A percentile compares a stretch with the other conserved stretches of the same genome.
Evolutionary conservation across 2,113 vertebrate genomes (phyloP).

Genomic region (Tinamus guttatus): DNA sequence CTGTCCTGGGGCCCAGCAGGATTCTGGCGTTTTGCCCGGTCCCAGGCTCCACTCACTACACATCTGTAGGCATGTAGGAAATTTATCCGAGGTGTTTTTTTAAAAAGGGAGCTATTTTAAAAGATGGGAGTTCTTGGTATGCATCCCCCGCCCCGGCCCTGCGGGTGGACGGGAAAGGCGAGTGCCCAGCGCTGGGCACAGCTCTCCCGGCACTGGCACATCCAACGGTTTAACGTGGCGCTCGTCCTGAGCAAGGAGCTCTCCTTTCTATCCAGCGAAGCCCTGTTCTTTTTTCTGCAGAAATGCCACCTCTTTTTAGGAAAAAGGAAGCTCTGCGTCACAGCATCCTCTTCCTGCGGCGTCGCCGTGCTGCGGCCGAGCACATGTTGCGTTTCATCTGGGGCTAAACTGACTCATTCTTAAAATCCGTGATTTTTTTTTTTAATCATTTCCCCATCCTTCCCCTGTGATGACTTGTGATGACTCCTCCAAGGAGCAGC

Average conservation of each 20-base stretch:
- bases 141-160: neutral
- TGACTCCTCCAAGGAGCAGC: neutral
- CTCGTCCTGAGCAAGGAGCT: neutral
- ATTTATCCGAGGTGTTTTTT: neutral
- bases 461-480: neutral
- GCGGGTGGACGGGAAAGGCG: neutral
- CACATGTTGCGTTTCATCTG: neutral
- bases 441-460: neutral
- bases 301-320: neutral
- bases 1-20: neutral
- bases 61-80: neutral
- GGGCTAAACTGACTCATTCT: slow-evolving; percentile 33
- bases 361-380: neutral
- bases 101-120: neutral
- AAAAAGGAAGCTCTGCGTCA: slow-evolving; percentile 10
- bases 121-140: neutral
- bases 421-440: neutral
- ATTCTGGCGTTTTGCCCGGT: neutral
- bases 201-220: neutral
- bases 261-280: neutral
- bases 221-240: neutral
- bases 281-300: slow-evolving; percentile 8
- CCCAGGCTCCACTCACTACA: neutral
- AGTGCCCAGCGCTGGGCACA: neutral
- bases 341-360: neutral